These are phyloP conservation scores for Circaetus cinerascens DNA, from an alignment of 2,113 vertebrate genomes.

Conservation along the genomic window DNA sequence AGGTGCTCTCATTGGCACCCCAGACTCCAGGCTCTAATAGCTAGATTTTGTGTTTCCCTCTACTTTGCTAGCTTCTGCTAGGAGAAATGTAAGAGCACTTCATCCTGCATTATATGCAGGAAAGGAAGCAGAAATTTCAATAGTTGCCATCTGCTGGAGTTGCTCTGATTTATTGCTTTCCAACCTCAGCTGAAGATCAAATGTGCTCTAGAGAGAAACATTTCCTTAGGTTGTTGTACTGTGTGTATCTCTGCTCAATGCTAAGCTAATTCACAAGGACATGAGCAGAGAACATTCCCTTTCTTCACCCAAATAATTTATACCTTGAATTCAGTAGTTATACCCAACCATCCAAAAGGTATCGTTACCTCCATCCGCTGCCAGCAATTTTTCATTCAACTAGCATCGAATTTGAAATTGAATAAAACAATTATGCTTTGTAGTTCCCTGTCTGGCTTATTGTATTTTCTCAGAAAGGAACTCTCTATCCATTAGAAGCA, in stretches of 20 bases:
- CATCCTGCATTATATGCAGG: not conserved
- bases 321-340: not conserved
- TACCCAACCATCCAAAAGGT: not conserved
- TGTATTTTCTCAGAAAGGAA: not conserved
- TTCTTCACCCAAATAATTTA: not conserved
- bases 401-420: not conserved
- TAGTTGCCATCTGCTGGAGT: constrained; percentile 19
- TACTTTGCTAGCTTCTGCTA: not conserved
- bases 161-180: constrained; percentile 43
- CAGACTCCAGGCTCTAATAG: not conserved
- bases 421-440: not conserved
- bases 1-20: not conserved
- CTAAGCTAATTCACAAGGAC: not conserved
- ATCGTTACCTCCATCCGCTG: not conserved
- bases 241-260: not conserved
- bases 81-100: not conserved
- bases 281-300: not conserved
- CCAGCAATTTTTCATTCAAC: not conserved
- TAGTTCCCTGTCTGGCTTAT: not conserved
- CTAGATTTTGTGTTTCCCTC: not conserved
- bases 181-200: constrained; percentile 22
- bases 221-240: not conserved
- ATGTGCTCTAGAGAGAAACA: not conserved
- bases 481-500: not conserved
- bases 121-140: constrained; percentile 12